These are phyloP conservation scores for Notocelia uddmanniana DNA, from an alignment of 2,888 invertebrate genomes.

Conservation along the genomic window DNA sequence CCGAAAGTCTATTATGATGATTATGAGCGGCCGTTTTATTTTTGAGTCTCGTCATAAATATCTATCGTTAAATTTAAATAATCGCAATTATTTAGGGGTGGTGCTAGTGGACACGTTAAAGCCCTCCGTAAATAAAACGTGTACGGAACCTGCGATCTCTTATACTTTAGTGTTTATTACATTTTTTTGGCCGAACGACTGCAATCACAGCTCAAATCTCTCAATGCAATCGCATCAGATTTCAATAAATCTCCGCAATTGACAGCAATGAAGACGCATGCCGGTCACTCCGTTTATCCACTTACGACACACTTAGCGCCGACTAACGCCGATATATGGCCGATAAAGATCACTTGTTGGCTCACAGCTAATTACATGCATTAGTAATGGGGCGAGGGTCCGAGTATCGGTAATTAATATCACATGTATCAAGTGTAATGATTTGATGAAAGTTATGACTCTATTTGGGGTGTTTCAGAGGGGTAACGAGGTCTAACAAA, in stretches of 20 bases:
- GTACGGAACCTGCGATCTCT: no score
- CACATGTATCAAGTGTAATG: slow-evolving; percentile 49
- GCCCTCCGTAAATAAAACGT: no score
- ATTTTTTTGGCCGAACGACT: background rate
- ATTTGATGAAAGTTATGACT: slow-evolving; percentile 25
- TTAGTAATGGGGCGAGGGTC: slow-evolving; percentile 70
- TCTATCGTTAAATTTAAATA: no score
- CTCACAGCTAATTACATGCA: slow-evolving; percentile 79
- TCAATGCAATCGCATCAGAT: slow-evolving; percentile 30
- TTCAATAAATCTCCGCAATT: slow-evolving; percentile 52
- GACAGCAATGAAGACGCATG: slow-evolving; percentile 79
- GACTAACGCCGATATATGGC: slow-evolving; percentile 79
- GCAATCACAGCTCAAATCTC: slow-evolving; percentile 11
- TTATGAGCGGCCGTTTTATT: no score
- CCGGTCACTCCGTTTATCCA: slow-evolving; percentile 67
- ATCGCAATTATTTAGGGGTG: no score
- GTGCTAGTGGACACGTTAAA: no score
- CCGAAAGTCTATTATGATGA: no score
- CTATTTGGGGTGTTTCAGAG: slow-evolving; percentile 9
- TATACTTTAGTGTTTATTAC: no score
- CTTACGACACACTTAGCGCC: slow-evolving; percentile 71
- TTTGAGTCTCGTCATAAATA: no score
- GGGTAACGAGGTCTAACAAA: background rate
- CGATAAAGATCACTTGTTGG: slow-evolving; percentile 72
- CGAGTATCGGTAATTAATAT: slow-evolving; percentile 65